Conservation (phyloP, 2,113 vertebrate species). For the Pachycephala philippinensis region DNA sequence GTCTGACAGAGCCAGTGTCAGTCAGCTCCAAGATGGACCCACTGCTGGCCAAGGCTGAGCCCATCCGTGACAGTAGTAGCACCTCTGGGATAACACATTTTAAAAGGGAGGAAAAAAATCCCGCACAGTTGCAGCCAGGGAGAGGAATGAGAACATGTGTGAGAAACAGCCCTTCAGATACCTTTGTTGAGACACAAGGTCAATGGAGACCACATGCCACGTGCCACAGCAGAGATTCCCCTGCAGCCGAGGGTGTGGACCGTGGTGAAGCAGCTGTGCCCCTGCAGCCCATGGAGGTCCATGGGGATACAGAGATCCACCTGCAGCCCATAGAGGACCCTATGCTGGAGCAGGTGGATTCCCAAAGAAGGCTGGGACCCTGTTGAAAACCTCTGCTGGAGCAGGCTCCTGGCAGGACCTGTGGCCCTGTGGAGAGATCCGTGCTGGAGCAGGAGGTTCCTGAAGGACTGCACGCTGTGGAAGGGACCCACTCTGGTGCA, state of each 20-base stretch:
- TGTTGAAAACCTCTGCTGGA: background rate
- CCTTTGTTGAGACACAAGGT: background rate
- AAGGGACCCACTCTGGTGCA: background rate
- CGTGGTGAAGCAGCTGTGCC: background rate
- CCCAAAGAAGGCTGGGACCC: background rate
- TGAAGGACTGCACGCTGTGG: background rate
- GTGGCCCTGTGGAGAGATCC: background rate
- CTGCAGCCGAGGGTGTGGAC: background rate
- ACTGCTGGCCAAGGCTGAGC: background rate
- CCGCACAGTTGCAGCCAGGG: background rate
- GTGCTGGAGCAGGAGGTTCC: background rate
- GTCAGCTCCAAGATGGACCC: background rate
- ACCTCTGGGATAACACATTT: background rate
- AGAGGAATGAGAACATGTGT: background rate
- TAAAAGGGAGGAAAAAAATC: background rate
- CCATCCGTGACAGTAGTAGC: background rate
- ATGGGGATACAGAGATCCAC: background rate
- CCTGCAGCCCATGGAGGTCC: background rate
- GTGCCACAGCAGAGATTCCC: background rate
- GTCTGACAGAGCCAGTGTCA: background rate
- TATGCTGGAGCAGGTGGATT: background rate
- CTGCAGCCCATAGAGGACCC: background rate
- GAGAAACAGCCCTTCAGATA: background rate
- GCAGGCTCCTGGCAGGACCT: background rate
- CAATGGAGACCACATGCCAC: background rate